Conservation (phyloP, 2,113 vertebrate species). For the Thamnaconus septentrionalis region DNA sequence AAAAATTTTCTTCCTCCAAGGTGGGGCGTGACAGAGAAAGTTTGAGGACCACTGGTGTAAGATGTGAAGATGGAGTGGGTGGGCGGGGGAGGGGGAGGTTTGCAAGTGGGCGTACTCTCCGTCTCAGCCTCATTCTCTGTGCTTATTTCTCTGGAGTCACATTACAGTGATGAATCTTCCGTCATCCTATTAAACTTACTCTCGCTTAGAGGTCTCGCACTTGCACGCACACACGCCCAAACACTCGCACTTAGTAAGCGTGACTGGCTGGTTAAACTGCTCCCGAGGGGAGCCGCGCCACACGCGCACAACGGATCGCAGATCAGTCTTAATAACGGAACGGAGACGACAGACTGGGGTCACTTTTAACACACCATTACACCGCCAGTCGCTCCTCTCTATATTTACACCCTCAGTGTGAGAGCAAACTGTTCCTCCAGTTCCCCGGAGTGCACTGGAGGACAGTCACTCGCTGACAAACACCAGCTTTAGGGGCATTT, state of each 20-base stretch:
- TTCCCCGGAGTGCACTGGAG: conserved; percentile 2
- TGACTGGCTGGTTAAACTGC: conserved; percentile 8
- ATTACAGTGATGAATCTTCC: conserved; percentile 14
- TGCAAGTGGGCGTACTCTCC: neutral
- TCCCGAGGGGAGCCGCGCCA: conserved; percentile 17
- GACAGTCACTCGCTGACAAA: conserved; percentile 6
- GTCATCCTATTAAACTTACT: conserved; percentile 8
- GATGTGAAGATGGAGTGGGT: too few species aligned
- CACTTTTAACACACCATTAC: conserved; percentile 36
- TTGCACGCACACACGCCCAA: neutral
- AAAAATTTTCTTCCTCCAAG: too few species aligned
- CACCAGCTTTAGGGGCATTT: neutral
- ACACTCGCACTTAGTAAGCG: neutral
- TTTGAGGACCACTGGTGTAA: too few species aligned
- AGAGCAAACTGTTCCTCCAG: conserved; percentile 10
- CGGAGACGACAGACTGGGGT: conserved; percentile 20
- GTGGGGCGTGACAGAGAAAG: too few species aligned
- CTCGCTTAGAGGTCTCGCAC: neutral
- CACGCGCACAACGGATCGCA: conserved; percentile 3
- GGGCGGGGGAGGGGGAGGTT: too few species aligned
- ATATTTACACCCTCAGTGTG: neutral
- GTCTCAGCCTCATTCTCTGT: neutral
- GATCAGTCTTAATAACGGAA: conserved; percentile 32
- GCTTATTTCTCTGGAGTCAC: conserved; percentile 19
- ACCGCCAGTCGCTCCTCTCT: conserved; percentile 15